These are phyloP conservation scores for Shargacucullia verbasci DNA, from an alignment of 2,888 invertebrate species.

Conservation along the genomic window DNA sequence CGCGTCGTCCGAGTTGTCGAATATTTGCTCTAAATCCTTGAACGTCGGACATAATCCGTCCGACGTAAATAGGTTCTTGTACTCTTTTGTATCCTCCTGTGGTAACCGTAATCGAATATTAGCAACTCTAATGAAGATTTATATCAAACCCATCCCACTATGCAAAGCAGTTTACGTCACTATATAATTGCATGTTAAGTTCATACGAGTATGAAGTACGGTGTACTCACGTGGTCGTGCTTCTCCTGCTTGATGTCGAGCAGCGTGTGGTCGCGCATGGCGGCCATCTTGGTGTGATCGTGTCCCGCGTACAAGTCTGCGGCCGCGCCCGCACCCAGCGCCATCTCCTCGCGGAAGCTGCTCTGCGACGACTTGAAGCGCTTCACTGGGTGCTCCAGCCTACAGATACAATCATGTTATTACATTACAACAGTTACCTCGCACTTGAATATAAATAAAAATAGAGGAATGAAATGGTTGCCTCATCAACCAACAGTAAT, in stretches of 20 bases:
- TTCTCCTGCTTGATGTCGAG: constrained; percentile 90
- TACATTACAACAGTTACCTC: background rate
- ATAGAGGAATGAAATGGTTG: no score
- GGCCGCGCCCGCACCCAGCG: constrained; percentile 68
- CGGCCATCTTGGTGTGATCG: constrained; percentile 86
- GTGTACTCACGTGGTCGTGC: constrained; percentile 58
- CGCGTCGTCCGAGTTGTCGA: constrained; percentile 97
- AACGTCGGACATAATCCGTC: constrained; percentile 96
- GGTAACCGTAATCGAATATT: constrained; percentile 1
- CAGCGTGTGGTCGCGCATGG: constrained; percentile 68
- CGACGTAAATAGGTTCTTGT: constrained; percentile 94
- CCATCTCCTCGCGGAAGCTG: constrained; percentile 77
- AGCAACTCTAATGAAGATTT: background rate
- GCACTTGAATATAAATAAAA: no score
- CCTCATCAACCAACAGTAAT: no score
- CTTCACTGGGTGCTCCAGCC: constrained; percentile 97
- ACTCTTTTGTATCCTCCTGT: constrained; percentile 87
- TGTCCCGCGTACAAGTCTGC: constrained; percentile 90
- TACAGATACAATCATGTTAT: constrained; percentile 52
- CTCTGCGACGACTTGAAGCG: constrained; percentile 92
- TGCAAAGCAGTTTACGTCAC: no score
- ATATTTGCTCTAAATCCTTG: constrained; percentile 97
- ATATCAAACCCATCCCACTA: no score
- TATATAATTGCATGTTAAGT: no score
- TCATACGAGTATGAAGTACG: no score